Evolutionary conservation across 2,113 vertebrate species (phyloP).

Genomic region (Cisticola juncidis): DNA sequence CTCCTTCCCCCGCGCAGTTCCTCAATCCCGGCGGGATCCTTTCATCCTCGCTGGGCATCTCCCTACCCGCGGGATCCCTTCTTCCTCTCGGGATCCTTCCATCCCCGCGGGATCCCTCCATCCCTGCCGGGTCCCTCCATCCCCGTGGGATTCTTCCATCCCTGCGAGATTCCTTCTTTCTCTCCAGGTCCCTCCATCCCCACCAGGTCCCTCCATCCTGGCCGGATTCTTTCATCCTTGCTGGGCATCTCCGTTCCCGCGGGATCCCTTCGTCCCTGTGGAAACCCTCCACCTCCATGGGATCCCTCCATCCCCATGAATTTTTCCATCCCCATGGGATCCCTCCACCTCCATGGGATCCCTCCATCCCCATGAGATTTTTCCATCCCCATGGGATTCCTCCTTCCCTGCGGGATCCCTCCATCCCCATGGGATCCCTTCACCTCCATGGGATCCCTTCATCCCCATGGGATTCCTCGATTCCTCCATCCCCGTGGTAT

Average conservation of each 20-base stretch:
- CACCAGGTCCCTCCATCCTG: background rate
- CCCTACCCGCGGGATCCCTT: background rate
- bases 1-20: fast-evolving
- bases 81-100: background rate
- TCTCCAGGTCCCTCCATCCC: background rate
- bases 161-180: fast-evolving
- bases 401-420: too few species aligned
- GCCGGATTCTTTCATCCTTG: fast-evolving
- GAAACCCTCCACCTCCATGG: background rate
- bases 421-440: background rate
- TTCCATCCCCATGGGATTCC: background rate
- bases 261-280: fast-evolving
- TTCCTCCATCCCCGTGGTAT: background rate
- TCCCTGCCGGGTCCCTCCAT: background rate
- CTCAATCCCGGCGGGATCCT: background rate
- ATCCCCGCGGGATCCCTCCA: fast-evolving
- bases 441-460: background rate
- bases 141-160: too few species aligned
- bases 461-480: background rate
- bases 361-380: too few species aligned
- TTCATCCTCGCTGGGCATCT: too few species aligned
- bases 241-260: too few species aligned
- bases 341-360: too few species aligned
- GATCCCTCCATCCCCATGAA: background rate
- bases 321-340: fast-evolving